Evolutionary conservation across 2,888 invertebrate species (phyloP), one percentile per base, ranked within the genome.

Genomic region (Drosophila robusta): DNA sequence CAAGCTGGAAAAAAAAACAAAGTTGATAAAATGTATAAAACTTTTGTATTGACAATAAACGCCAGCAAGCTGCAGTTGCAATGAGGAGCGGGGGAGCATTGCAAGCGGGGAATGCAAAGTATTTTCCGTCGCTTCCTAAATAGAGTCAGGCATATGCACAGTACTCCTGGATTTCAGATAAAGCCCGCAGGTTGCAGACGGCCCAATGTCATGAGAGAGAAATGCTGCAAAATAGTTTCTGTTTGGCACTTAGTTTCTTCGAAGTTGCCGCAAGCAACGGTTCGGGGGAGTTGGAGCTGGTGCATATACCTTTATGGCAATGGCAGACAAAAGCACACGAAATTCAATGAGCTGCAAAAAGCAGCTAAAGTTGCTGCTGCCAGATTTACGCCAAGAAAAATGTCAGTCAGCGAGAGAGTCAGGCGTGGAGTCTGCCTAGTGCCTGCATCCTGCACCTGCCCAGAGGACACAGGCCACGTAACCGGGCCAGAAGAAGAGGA

Each of bases 271-370:
- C 44, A 62, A 60, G 56, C 44, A 63, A 38, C 54, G 36, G 24
- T 4, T 18, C 3, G 12, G 36, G 34, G 22, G 12, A 12, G 14
- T 0, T 11, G 39, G 6, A 24, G 22, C 39, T 26, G 26, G 54
- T 69, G 62, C 65, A 75, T 73, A 42, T 52, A 71, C 70, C 81
- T 80, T 85, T 87, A 83, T 75, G 85, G 87, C 80, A 66, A 64
- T 83, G 78, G 56, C 84, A 83, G 84, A 84, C 87, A 85, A 79
- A 86, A 87, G 87, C 84, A 74, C 74, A 84, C 81, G 74, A 67
- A 87, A 87, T 87, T 85, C 89, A 85, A 85, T 85, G 85, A 85
- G 85, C 85, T 85, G 89, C 81, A 89, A 85, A 84, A 89, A 84
- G 74, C 76, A 79, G 73, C 87, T 71, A 79, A 85, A 89, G 78